Percentiles rank a stretch among this genome's conserved stretches.
Conservation (phyloP, 2,888 invertebrate species). For the Drosophila leonis region DNA sequence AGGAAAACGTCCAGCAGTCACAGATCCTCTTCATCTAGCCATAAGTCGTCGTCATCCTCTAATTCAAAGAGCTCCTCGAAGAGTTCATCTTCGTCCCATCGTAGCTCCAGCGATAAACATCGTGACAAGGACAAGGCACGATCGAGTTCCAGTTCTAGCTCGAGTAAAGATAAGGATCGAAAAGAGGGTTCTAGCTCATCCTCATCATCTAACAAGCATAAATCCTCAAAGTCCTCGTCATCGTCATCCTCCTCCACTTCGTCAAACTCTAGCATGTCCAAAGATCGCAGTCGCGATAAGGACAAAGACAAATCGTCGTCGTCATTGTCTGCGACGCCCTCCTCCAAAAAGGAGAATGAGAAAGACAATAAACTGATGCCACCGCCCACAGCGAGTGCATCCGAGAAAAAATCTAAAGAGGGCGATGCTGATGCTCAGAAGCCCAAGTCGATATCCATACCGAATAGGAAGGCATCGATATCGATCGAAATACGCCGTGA, state of each 20-base stretch:
- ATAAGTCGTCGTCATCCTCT: conserved; percentile 84
- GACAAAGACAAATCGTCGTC: conserved; percentile 73
- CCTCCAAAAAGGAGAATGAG: conserved; percentile 86
- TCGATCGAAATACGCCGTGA: conserved; percentile 93
- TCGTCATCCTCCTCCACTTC: conserved; percentile 74
- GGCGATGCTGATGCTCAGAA: conserved; percentile 80
- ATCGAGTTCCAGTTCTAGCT: conserved; percentile 77
- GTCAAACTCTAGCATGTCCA: conserved; percentile 83
- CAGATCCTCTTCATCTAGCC: conserved; percentile 82
- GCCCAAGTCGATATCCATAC: conserved; percentile 83
- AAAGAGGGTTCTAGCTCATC: conserved; percentile 79
- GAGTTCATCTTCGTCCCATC: conserved; percentile 81
- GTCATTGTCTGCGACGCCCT: conserved; percentile 25
- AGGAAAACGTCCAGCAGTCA: conserved; percentile 79
- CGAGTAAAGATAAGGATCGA: conserved; percentile 83
- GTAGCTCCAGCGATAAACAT: conserved; percentile 85
- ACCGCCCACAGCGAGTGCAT: conserved; percentile 85
- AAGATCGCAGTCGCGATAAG: conserved; percentile 86
- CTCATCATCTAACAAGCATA: conserved; percentile 75
- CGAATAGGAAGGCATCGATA: conserved; percentile 89
- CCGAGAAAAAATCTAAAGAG: conserved; percentile 88
- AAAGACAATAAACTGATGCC: conserved; percentile 89
- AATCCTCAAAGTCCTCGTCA: conserved; percentile 70
- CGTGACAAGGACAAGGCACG: conserved; percentile 84
- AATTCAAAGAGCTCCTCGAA: conserved; percentile 85